Evolutionary conservation across 2,113 vertebrate genomes (phyloP), one percentile per base, ranked within the genome.

Genomic region (Lepus timidus): DNA sequence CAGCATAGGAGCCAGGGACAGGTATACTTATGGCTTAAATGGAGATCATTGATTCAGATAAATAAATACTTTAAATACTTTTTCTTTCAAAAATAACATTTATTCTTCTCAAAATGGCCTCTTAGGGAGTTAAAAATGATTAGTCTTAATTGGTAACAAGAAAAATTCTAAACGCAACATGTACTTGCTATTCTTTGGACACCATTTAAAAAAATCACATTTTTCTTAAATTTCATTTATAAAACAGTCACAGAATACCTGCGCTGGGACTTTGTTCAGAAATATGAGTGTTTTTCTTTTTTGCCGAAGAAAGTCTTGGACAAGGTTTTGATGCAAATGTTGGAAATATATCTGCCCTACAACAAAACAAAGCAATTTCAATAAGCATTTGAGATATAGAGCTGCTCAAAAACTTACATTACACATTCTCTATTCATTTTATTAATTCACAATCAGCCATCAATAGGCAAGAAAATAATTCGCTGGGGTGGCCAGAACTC

Each of bases 301-400:
- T 98, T 36, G 96, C 97, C 83, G 99, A 98, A 88, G 98, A 92
- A 55, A 88, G 95, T 96, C 98, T 98, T 78, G 98, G 95, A 17
- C 93, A 97, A 74, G 97, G 92, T 94, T 98, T 99, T 92, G 96
- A 97, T 96, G 97, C 98, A 84, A 98, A 97, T n/a, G 97, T 96
- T 64, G 98, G 96, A 39, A 98, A 98, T 89, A 97, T 98, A 95
- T 99, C 98, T n/a, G 98, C 98, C 95, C 99, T 99, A 97, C 61
- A 51, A 92, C 85, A 86, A 97, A 11, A 97, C 0, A 97, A 95
- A 96, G 9, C n/a, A 44, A 91, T 36, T 52, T 86, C 17, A 36
- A 33, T 64, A 93, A 78, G 23, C 10, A 36, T 82, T 93, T 84
- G 79, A 36, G 44, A 79, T 68, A 31, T 9, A 88, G 16, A 87